A percentile compares a stretch with the other conserved stretches of the same genome.
Conservation (phyloP, 2,797 vertebrate species). For the Mormyrops attenuatus region DNA sequence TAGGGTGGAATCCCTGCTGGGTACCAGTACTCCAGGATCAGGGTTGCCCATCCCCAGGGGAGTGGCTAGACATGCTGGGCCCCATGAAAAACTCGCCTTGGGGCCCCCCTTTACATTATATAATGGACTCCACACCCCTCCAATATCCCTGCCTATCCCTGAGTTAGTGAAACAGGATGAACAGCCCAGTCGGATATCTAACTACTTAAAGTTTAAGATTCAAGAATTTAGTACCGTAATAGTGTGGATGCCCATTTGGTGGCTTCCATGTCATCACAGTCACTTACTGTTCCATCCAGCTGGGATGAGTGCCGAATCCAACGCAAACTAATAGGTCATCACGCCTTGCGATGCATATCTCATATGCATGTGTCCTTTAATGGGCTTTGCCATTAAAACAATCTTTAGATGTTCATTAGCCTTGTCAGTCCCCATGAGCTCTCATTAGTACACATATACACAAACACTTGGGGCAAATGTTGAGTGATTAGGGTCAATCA, state of each 20-base stretch:
- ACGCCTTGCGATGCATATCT: not conserved
- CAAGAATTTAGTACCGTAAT: not conserved
- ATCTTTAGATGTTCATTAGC: not conserved
- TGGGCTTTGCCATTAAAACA: not conserved
- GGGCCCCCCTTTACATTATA: not conserved
- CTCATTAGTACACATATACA: not conserved
- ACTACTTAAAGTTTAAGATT: not conserved
- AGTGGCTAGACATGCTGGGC: not conserved
- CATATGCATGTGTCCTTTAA: not conserved
- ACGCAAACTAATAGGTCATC: not conserved
- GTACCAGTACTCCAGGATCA: not conserved
- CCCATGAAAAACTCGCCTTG: not conserved
- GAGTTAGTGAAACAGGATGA: not conserved
- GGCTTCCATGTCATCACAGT: not conserved
- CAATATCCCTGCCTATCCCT: not conserved
- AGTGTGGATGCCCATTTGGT: not conserved
- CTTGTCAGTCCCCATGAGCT: not conserved
- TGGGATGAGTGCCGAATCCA: not conserved
- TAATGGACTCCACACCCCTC: not conserved
- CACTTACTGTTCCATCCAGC: not conserved
- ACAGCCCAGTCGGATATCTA: not conserved
- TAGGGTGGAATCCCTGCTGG: not conserved
- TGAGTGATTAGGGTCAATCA: slow-evolving; percentile 12
- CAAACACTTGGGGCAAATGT: not conserved
- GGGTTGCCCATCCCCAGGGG: not conserved